Percentiles rank a stretch among this genome's conserved stretches.
phyloP scores from a whole-genome alignment of 2,113 vertebrate species.

The Aegithalos caudatus region DNA sequence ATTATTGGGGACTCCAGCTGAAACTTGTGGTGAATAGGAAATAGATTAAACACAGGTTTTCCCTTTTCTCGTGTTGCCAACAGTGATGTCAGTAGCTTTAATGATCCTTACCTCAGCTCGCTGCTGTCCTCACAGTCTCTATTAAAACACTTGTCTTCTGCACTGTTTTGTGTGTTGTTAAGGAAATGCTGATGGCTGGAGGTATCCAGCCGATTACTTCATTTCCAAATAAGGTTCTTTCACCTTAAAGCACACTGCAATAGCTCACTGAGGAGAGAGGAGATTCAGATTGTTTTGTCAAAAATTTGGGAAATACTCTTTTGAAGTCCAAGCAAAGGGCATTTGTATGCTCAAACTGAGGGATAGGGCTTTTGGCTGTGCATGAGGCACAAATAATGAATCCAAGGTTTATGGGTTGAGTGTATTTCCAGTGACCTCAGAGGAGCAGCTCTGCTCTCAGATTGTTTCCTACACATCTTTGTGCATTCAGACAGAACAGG shows the following conservation, averaged over 20 bases:
- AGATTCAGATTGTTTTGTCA: not conserved
- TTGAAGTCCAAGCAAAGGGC: not conserved
- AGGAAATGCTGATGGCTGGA: slow-evolving; percentile 66
- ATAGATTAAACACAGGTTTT: slow-evolving; percentile 82
- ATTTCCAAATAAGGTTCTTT: slow-evolving; percentile 3
- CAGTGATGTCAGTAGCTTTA: slow-evolving; percentile 77
- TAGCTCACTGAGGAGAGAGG: not conserved
- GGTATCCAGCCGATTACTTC: slow-evolving; percentile 14
- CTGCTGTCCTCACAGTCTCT: not conserved
- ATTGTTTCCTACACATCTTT: not conserved
- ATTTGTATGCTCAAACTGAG: not conserved
- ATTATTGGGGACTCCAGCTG: slow-evolving; percentile 72
- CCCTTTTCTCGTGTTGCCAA: slow-evolving; percentile 74
- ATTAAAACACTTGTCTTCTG: slow-evolving; percentile 26
- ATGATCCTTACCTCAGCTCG: slow-evolving; percentile 68
- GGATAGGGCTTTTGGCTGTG: not conserved
- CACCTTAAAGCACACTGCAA: not conserved
- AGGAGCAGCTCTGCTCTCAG: not conserved
- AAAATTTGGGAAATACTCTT: not conserved
- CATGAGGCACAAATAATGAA: not conserved
- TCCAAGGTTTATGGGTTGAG: not conserved
- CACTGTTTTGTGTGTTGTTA: slow-evolving; percentile 52
- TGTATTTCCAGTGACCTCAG: not conserved
- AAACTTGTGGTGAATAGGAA: slow-evolving; percentile 73
- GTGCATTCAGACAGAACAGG: not conserved